Evolutionary conservation across 1,140 invertebrate genomes (phyloP).

Genomic region (Zaprionus gabonicus): DNA sequence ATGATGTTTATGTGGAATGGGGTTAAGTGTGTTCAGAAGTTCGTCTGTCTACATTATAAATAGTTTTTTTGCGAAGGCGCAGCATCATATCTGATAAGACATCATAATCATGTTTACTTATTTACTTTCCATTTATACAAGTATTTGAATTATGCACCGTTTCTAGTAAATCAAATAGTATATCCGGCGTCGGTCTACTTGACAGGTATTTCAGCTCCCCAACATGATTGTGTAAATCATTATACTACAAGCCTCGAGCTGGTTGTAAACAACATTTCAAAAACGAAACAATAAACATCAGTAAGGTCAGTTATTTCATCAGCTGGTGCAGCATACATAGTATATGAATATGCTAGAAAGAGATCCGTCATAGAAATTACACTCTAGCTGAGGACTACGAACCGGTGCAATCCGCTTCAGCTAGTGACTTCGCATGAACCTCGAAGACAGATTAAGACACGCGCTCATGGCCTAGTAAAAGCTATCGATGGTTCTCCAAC

Average conservation of each 20-base stretch:
- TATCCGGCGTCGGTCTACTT: constrained; percentile 6
- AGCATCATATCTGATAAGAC: not conserved
- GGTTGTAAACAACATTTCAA: constrained; percentile 39
- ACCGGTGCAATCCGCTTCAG: constrained; percentile 18
- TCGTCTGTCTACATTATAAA: not conserved
- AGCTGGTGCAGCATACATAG: constrained; percentile 24
- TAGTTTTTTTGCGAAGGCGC: not conserved
- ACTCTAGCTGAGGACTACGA: constrained; percentile 9
- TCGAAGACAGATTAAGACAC: constrained; percentile 8
- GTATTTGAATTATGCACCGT: not conserved
- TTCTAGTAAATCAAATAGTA: constrained; percentile 18
- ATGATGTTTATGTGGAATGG: constrained; percentile 10
- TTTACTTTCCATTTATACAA: not conserved
- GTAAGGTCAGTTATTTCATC: constrained; percentile 53
- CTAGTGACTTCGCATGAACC: constrained; percentile 38
- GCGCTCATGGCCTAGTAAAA: constrained; percentile 17
- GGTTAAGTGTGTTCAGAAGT: not conserved
- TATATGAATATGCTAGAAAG: not conserved
- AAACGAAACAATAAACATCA: constrained; percentile 31
- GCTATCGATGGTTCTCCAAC: not conserved
- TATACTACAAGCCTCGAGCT: not conserved
- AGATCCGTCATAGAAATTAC: not conserved
- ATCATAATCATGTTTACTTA: not conserved
- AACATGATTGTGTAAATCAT: constrained; percentile 13
- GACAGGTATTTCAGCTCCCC: not conserved